phyloP scores from a whole-genome alignment of 1,140 invertebrate genomes.

The Eciton burchellii region DNA sequence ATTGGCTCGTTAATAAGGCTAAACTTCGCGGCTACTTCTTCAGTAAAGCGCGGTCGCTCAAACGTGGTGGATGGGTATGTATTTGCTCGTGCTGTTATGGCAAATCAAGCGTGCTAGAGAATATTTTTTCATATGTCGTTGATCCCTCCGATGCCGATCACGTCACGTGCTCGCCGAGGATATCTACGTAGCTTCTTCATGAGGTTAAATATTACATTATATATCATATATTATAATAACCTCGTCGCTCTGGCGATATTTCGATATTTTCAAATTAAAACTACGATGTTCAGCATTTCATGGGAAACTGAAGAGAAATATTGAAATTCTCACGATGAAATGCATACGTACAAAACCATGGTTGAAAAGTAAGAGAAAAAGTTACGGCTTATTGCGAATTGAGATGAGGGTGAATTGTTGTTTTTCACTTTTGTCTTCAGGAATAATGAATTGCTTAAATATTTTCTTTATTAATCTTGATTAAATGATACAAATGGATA shows the following conservation, averaged over 20 bases:
- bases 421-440: too few species aligned
- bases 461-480: neutral
- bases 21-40: slow-evolving; percentile 5
- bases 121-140: neutral
- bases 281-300: neutral
- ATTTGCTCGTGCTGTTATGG: neutral
- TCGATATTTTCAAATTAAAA: neutral
- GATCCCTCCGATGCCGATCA: neutral
- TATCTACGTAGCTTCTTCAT: neutral
- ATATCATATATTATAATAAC: too few species aligned
- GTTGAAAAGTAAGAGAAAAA: neutral
- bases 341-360: too few species aligned
- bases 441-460: too few species aligned
- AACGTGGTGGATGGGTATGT: neutral
- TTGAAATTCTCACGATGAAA: too few species aligned
- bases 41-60: slow-evolving; percentile 33
- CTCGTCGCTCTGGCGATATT: neutral
- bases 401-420: too few species aligned
- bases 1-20: neutral
- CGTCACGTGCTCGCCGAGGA: slow-evolving; percentile 16
- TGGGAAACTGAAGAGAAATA: neutral
- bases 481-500: neutral
- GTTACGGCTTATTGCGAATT: neutral
- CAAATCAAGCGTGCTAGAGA: neutral
- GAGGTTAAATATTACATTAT: too few species aligned